phyloP scores from a whole-genome alignment of 2,888 invertebrate species.

The Hypomecis atomaria region DNA sequence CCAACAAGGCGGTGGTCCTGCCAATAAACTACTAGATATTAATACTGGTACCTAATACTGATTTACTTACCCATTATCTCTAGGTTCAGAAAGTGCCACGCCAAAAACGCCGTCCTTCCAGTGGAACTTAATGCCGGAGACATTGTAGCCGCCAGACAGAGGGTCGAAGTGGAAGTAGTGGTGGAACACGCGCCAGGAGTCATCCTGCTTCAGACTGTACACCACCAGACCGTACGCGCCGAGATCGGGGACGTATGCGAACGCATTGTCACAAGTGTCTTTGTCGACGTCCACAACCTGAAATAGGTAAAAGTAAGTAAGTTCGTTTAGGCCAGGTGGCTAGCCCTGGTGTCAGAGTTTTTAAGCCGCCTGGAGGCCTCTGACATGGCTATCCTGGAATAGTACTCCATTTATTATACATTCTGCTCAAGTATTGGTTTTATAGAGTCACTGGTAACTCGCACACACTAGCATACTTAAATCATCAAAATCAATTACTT shows the following conservation, averaged over 20 bases:
- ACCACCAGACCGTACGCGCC: constrained; percentile 91
- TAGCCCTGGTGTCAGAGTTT: no score
- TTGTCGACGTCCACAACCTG: constrained; percentile 89
- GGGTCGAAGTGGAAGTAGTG: constrained; percentile 95
- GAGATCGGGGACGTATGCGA: constrained; percentile 91
- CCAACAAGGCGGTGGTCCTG: no score
- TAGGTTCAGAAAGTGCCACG: constrained; percentile 87
- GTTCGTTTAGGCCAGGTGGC: no score
- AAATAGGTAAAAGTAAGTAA: constrained; percentile 42
- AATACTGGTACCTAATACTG: neutral
- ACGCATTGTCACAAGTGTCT: constrained; percentile 89
- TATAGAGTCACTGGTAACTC: no score
- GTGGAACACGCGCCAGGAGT: constrained; percentile 91
- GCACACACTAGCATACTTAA: no score
- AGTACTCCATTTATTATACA: no score
- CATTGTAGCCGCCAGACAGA: constrained; percentile 89
- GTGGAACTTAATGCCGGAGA: constrained; percentile 92
- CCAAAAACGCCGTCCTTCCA: constrained; percentile 94
- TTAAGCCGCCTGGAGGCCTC: no score
- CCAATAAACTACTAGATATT: no score
- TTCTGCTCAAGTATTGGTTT: no score
- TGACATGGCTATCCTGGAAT: no score
- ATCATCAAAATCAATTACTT: no score
- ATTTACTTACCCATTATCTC: constrained; percentile 79
- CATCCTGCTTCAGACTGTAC: constrained; percentile 89